phyloP scores from a whole-genome alignment of 2,113 vertebrate species.

The Delphinus delphis region DNA sequence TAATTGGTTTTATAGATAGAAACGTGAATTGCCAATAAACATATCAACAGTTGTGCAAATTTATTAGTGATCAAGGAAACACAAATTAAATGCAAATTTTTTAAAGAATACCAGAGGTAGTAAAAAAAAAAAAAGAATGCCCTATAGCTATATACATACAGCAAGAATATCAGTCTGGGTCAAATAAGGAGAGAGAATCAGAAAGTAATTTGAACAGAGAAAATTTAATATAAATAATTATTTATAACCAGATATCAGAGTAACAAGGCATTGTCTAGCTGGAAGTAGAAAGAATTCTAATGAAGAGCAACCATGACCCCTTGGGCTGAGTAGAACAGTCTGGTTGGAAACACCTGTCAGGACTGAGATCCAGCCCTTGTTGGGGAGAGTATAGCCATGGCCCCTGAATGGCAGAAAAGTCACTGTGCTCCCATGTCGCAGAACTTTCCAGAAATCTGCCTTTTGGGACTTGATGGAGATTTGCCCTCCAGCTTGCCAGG shows the following conservation, averaged over 20 bases:
- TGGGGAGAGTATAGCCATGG: rapidly evolving
- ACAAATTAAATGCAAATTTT: not conserved
- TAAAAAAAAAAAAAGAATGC: not conserved
- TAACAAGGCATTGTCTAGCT: not conserved
- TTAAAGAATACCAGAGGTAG: not conserved
- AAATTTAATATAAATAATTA: not conserved
- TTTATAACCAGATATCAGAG: not conserved
- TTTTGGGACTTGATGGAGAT: not conserved
- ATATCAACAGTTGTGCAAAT: not conserved
- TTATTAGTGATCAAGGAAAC: not conserved
- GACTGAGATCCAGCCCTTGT: not conserved
- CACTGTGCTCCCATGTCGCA: not conserved
- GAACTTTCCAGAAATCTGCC: not conserved
- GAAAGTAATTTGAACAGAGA: not conserved
- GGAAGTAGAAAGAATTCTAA: not conserved
- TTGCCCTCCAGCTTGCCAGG: not conserved
- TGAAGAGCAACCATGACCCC: not conserved
- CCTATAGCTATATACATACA: not conserved
- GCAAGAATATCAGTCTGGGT: not conserved
- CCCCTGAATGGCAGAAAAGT: not conserved
- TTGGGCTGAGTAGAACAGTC: not conserved
- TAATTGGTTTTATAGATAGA: not conserved
- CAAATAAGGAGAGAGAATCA: not conserved
- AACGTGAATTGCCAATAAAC: not conserved
- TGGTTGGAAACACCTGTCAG: rapidly evolving